phyloP scores from a whole-genome alignment of 2,797 vertebrate genomes.

The Tamandua tetradactyla region DNA sequence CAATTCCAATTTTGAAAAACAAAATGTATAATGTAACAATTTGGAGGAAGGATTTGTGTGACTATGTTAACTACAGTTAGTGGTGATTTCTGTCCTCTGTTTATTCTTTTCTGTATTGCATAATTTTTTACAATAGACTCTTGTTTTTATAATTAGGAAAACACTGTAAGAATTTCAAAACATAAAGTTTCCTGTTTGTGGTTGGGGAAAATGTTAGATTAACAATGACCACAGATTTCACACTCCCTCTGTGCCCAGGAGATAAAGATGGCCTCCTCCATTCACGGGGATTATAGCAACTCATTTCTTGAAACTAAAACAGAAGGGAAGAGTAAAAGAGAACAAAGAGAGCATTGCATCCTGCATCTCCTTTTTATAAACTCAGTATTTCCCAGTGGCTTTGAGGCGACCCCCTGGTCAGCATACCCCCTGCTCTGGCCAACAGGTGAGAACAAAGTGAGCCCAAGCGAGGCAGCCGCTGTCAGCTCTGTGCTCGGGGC shows the following conservation, averaged over 20 bases:
- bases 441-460: background rate
- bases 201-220: too few relatives aligned
- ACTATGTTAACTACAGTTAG: too few relatives aligned
- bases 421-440: background rate
- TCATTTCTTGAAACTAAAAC: background rate
- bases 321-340: background rate
- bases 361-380: background rate
- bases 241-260: background rate
- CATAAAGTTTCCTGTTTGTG: too few relatives aligned
- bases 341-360: background rate
- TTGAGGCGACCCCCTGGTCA: background rate
- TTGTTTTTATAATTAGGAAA: too few relatives aligned
- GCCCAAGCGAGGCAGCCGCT: background rate
- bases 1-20: too few relatives aligned
- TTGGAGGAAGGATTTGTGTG: too few relatives aligned
- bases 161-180: too few relatives aligned
- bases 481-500: background rate
- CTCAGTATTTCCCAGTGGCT: background rate
- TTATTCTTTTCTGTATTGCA: too few relatives aligned
- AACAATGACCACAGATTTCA: background rate
- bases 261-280: conserved; percentile 5
- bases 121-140: too few relatives aligned
- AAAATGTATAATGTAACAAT: too few relatives aligned
- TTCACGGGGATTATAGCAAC: background rate
- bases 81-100: too few relatives aligned